Evolutionary conservation across 2,888 invertebrate genomes (phyloP).

Genomic region (Drosophila kambysellisi): DNA sequence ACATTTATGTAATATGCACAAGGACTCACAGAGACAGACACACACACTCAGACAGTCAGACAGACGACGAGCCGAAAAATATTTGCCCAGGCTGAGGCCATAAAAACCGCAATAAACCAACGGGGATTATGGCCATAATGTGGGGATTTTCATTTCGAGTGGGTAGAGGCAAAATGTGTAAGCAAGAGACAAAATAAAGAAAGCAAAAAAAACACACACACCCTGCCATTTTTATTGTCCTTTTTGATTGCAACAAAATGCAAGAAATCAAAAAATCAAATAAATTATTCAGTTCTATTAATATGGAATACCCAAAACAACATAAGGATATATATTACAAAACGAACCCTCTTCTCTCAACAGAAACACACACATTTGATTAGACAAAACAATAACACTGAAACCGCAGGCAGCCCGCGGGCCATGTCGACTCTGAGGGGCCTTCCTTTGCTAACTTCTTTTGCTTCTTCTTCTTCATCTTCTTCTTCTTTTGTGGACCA

Average conservation of each 20-base stretch:
- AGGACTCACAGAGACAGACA: slow-evolving; percentile 35
- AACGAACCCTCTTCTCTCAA: slow-evolving; percentile 6
- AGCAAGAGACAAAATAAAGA: slow-evolving; percentile 25
- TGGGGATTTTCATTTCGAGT: slow-evolving; percentile 61
- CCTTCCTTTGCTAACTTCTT: not conserved
- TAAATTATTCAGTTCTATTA: slow-evolving; percentile 75
- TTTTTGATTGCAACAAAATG: slow-evolving; percentile 60
- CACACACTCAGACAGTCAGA: slow-evolving; percentile 20
- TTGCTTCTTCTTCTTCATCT: not conserved
- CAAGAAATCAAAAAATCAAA: slow-evolving; percentile 82
- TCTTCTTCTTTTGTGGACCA: slow-evolving; percentile 10
- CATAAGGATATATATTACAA: slow-evolving; percentile 45
- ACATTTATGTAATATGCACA: slow-evolving; percentile 77
- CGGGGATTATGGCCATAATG: slow-evolving; percentile 76
- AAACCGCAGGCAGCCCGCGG: slow-evolving; percentile 54
- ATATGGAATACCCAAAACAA: slow-evolving; percentile 43
- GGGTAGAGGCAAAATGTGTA: slow-evolving; percentile 22
- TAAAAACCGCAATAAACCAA: slow-evolving; percentile 79
- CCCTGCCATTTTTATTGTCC: slow-evolving; percentile 66
- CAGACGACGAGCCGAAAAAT: slow-evolving; percentile 29
- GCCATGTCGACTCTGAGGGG: slow-evolving; percentile 1
- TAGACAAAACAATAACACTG: slow-evolving; percentile 32
- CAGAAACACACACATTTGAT: slow-evolving; percentile 46
- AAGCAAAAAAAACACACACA: not conserved
- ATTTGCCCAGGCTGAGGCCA: slow-evolving; percentile 49